Evolutionary conservation across 1,140 invertebrate species (phyloP).

Genomic region (Ditylenchus dipsaci): DNA sequence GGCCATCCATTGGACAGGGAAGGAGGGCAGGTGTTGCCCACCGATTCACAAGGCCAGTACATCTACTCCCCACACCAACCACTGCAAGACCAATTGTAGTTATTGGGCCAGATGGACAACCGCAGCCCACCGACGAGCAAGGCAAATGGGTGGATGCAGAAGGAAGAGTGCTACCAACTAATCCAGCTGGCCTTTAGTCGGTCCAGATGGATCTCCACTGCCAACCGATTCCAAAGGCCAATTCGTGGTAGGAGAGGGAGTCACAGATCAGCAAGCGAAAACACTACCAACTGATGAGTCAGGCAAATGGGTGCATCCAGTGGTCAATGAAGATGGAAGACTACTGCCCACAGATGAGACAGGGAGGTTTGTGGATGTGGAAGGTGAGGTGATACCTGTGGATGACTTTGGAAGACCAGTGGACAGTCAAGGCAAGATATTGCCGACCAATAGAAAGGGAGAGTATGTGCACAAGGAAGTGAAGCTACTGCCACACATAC

Average conservation of each 20-base stretch:
- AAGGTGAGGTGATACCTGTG: constrained; percentile 41
- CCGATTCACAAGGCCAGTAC: constrained; percentile 10
- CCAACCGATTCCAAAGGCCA: constrained; percentile 39
- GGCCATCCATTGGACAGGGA: constrained; percentile 9
- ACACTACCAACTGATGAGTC: constrained; percentile 35
- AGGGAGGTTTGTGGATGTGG: constrained; percentile 19
- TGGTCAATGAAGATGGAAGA: constrained; percentile 32
- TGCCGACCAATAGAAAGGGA: constrained; percentile 40
- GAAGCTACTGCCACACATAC: background rate
- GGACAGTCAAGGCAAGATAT: constrained; percentile 20
- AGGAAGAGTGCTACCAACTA: constrained; percentile 31
- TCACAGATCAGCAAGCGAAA: background rate
- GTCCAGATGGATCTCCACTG: constrained; percentile 46
- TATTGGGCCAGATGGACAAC: constrained; percentile 14
- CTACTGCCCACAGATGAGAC: constrained; percentile 21
- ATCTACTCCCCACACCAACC: constrained; percentile 4
- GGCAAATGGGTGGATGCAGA: constrained; percentile 11
- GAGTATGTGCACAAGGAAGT: constrained; percentile 23
- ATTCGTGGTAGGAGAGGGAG: constrained; percentile 16
- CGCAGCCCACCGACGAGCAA: constrained; percentile 15
- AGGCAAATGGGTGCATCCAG: constrained; percentile 37
- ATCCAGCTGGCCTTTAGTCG: constrained; percentile 34
- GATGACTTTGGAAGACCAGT: constrained; percentile 30
- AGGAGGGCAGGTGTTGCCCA: constrained; percentile 15
- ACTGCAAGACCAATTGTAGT: background rate